A percentile compares a stretch with the other conserved stretches of the same genome.
These are phyloP conservation scores for Helobdella robusta DNA, from an alignment of 2,888 invertebrate genomes.

Conservation along the genomic window DNA sequence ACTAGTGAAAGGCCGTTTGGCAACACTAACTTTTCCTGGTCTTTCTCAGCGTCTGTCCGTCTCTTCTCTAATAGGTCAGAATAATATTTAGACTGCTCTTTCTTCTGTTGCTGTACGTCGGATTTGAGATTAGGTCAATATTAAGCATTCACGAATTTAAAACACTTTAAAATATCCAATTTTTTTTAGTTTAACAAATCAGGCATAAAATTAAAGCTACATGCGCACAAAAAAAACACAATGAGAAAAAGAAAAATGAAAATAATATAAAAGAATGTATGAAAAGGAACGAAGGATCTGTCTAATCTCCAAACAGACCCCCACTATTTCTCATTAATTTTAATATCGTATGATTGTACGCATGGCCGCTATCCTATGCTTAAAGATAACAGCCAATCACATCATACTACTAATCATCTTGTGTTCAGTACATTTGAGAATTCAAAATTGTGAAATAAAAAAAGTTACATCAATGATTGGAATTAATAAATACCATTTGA, in stretches of 20 bases:
- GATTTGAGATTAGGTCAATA: too few relatives aligned
- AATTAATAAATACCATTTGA: too few relatives aligned
- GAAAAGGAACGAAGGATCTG: neutral
- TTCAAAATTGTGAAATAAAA: constrained; percentile 5
- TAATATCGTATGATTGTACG: too few relatives aligned
- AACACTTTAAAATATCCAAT: neutral
- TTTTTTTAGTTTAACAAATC: too few relatives aligned
- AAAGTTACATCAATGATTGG: neutral
- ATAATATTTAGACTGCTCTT: constrained; percentile 93
- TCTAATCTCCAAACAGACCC: constrained; percentile 48
- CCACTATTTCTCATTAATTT: constrained; percentile 96
- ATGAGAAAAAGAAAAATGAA: neutral
- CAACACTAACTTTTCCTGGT: constrained; percentile 65
- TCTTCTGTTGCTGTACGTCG: constrained; percentile 51
- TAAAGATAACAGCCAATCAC: neutral
- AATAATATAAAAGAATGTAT: neutral
- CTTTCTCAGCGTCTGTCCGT: constrained; percentile 88
- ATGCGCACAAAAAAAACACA: neutral
- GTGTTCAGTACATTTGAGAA: neutral
- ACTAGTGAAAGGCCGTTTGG: neutral
- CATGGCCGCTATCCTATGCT: neutral
- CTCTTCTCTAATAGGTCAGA: constrained; percentile 86
- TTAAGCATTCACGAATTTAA: too few relatives aligned
- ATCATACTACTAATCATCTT: neutral
- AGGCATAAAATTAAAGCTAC: constrained; percentile 28